Percentiles rank a stretch among this genome's conserved stretches.
Evolutionary conservation across 2,888 invertebrate genomes (phyloP).

Genomic region (Glyphotaelius pellucidus): DNA sequence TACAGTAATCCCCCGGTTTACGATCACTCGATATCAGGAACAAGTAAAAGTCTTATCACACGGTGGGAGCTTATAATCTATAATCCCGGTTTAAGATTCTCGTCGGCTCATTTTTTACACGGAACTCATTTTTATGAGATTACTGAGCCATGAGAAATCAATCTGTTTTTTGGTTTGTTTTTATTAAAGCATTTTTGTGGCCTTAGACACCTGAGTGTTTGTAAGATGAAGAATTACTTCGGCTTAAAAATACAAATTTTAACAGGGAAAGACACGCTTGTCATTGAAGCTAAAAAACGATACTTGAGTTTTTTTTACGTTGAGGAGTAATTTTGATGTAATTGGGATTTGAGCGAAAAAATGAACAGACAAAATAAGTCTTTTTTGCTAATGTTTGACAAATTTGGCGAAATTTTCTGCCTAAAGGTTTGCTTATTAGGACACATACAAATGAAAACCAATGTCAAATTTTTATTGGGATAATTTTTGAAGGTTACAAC

Average conservation of each 20-base stretch:
- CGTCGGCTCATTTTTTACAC: not conserved
- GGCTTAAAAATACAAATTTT: not conserved
- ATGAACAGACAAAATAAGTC: too few relatives aligned
- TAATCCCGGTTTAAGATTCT: constrained; percentile 2
- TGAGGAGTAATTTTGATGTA: too few relatives aligned
- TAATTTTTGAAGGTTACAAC: too few relatives aligned
- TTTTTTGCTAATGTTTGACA: too few relatives aligned
- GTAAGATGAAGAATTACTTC: not conserved
- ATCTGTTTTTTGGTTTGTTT: not conserved
- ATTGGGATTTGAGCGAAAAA: too few relatives aligned
- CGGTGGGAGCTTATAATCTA: not conserved
- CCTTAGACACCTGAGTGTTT: not conserved
- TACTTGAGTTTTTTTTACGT: too few relatives aligned
- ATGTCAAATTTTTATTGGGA: too few relatives aligned
- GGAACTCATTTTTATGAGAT: constrained; percentile 2
- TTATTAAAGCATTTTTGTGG: not conserved
- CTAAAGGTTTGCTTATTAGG: too few relatives aligned
- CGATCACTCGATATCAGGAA: not conserved
- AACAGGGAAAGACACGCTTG: not conserved
- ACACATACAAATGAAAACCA: too few relatives aligned
- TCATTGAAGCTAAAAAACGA: not conserved
- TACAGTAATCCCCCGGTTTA: not conserved
- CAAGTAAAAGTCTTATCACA: not conserved
- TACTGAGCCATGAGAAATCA: not conserved
- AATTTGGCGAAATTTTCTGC: too few relatives aligned